phyloP scores from a whole-genome alignment of 2,888 invertebrate genomes.

The Drosophila quinaria region DNA sequence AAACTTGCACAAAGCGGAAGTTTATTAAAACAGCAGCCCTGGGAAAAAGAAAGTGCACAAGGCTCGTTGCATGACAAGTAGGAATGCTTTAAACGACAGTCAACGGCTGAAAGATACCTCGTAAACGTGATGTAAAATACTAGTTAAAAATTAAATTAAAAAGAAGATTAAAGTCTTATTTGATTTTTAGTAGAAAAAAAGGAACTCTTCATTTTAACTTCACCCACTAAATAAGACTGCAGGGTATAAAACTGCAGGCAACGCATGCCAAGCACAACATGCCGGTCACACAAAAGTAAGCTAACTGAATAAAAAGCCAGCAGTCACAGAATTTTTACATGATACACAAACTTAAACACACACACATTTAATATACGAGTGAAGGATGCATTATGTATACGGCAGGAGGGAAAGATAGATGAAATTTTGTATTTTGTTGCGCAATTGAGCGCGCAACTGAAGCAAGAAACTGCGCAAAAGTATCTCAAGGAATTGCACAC shows the following conservation, averaged over 20 bases:
- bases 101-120: slow-evolving; percentile 5
- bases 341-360: slow-evolving; percentile 10
- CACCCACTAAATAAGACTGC: background rate
- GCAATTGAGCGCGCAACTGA: slow-evolving; percentile 79
- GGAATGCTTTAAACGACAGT: background rate
- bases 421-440: slow-evolving; percentile 75
- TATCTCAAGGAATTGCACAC: slow-evolving; percentile 34
- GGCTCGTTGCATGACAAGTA: slow-evolving; percentile 45
- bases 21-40: slow-evolving; percentile 75
- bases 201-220: background rate
- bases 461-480: slow-evolving; percentile 60
- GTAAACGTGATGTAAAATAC: background rate
- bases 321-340: slow-evolving; percentile 39
- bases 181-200: background rate
- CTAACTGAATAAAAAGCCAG: slow-evolving; percentile 40
- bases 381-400: slow-evolving; percentile 58
- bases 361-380: slow-evolving; percentile 7
- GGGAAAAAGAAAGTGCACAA: slow-evolving; percentile 31
- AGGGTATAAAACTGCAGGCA: slow-evolving; percentile 42
- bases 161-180: background rate
- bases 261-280: slow-evolving; percentile 48
- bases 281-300: slow-evolving; percentile 35
- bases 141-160: no score
- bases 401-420: slow-evolving; percentile 35
- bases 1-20: slow-evolving; percentile 74